Conservation (phyloP, 2,797 vertebrate genomes). For the Meda fulgida region DNA sequence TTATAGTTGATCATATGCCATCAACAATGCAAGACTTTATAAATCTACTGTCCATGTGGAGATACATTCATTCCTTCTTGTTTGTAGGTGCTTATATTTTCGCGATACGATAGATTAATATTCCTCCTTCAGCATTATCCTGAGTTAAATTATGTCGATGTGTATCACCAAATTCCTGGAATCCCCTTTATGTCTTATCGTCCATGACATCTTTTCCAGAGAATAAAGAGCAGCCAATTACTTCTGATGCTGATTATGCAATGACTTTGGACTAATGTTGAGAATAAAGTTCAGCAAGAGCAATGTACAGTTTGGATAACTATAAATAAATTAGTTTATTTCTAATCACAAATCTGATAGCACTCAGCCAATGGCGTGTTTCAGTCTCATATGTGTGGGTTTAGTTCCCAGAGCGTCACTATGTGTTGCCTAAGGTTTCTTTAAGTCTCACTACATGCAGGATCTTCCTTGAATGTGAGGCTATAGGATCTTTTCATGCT, state of each 20-base stretch:
- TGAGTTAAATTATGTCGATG: too few species aligned
- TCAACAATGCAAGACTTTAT: background rate
- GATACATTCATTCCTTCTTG: background rate
- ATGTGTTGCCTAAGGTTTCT: background rate
- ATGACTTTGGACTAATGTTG: constrained; percentile 1
- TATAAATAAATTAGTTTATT: background rate
- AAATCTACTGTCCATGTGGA: background rate
- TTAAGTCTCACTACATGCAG: background rate
- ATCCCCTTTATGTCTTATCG: background rate
- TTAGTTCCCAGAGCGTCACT: background rate
- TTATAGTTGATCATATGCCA: background rate
- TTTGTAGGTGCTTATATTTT: background rate
- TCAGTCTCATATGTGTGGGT: background rate
- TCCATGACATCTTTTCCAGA: background rate
- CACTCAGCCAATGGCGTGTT: background rate
- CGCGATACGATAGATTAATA: background rate
- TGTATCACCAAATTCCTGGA: background rate
- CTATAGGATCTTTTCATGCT: background rate
- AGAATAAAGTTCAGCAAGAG: constrained; percentile 16
- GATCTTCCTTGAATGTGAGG: background rate
- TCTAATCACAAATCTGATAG: constrained; percentile 24
- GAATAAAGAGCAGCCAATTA: background rate
- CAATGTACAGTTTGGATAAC: constrained; percentile 40
- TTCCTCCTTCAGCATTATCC: background rate
- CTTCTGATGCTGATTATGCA: constrained; percentile 4